phyloP scores from a whole-genome alignment of 2,113 vertebrate species.

The Stigmatopora nigra region DNA sequence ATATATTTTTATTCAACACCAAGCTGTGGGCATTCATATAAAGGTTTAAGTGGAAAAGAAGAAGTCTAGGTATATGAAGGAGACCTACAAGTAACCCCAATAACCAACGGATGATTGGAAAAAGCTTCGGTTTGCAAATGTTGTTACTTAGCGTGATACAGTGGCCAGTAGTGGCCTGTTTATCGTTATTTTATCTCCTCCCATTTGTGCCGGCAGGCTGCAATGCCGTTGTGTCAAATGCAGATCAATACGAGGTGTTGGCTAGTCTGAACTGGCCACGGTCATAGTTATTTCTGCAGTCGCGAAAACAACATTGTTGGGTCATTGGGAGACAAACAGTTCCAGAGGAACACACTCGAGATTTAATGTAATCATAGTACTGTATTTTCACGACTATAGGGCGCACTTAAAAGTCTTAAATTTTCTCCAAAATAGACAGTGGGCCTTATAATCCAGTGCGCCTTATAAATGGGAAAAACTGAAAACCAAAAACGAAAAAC shows the following conservation, averaged over 20 bases:
- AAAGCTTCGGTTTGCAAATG: conserved; percentile 6
- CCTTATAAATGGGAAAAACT: too few relatives aligned
- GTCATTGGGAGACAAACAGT: not conserved
- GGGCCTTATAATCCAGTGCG: too few relatives aligned
- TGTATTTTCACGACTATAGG: too few relatives aligned
- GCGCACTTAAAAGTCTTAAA: too few relatives aligned
- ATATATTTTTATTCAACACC: conserved; percentile 9
- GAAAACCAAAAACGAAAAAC: too few relatives aligned
- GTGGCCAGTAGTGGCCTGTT: conserved; percentile 35
- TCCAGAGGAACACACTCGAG: not conserved
- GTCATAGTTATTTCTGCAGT: conserved; percentile 1
- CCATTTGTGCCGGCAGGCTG: conserved; percentile 54
- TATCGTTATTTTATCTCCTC: conserved; percentile 53
- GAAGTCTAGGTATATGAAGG: conserved; percentile 26
- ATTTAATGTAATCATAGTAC: not conserved
- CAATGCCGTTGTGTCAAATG: conserved; percentile 49
- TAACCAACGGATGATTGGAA: not conserved
- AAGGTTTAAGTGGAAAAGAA: conserved; percentile 34
- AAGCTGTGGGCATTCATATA: conserved; percentile 50
- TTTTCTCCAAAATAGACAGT: too few relatives aligned
- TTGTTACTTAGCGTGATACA: conserved; percentile 38
- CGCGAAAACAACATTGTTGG: conserved; percentile 14
- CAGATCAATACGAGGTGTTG: conserved; percentile 51
- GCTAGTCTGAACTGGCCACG: conserved; percentile 38
- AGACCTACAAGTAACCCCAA: conserved; percentile 16